These are phyloP conservation scores for Corynorhinus townsendii DNA, from an alignment of 2,113 vertebrate genomes.

Conservation along the genomic window DNA sequence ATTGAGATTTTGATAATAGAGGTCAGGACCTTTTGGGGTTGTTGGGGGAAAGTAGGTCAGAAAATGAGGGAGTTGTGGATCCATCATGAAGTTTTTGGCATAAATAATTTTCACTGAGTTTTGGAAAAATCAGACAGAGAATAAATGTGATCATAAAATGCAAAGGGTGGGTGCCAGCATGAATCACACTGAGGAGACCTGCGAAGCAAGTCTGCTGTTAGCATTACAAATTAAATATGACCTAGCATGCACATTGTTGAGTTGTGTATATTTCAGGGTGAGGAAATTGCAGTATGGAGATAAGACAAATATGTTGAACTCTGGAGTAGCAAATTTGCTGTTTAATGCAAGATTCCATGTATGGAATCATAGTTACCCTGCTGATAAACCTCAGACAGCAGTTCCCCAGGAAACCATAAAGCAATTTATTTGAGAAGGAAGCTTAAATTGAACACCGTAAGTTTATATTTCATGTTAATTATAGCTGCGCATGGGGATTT, in stretches of 20 bases:
- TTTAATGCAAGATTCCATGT: not conserved
- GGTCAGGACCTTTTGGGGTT: conserved; percentile 66
- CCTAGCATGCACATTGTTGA: not conserved
- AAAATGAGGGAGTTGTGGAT: conserved; percentile 34
- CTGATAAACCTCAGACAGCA: conserved; percentile 21
- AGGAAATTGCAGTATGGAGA: not conserved
- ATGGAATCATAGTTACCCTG: not conserved
- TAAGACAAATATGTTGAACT: not conserved
- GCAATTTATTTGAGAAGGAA: conserved; percentile 39
- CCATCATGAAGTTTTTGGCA: conserved; percentile 16
- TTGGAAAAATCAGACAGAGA: not conserved
- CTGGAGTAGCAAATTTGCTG: not conserved
- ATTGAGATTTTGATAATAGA: conserved; percentile 74
- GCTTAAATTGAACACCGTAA: not conserved
- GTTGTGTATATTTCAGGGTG: not conserved
- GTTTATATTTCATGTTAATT: not conserved
- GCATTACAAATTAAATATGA: not conserved
- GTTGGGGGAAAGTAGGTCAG: conserved; percentile 69
- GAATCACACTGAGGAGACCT: not conserved
- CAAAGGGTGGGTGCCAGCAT: not conserved
- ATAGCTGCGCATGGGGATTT: not conserved
- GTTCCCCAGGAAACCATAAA: conserved; percentile 8
- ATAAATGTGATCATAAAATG: conserved; percentile 36
- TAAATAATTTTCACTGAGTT: conserved; percentile 60
- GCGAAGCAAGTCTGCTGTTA: not conserved